phyloP scores from a whole-genome alignment of 2,888 invertebrate species.

The Athalia circularis region DNA sequence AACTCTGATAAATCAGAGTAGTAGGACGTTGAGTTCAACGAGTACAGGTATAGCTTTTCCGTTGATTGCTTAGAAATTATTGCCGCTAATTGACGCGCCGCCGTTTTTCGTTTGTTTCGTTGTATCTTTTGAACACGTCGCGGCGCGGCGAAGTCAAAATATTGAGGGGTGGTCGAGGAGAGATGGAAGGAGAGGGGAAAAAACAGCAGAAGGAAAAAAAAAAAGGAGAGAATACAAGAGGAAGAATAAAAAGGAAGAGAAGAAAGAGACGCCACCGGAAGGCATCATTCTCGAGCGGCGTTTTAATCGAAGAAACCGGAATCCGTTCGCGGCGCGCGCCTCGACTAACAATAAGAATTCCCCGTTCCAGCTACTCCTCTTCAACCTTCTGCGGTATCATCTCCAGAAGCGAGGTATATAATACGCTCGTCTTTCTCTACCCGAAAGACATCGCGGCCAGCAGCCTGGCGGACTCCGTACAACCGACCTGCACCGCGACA shows the following conservation, averaged over 20 bases:
- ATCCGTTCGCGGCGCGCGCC: conserved; percentile 53
- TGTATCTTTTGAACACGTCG: too few species aligned
- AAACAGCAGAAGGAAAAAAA: neutral
- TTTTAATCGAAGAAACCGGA: conserved; percentile 66
- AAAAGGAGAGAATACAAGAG: neutral
- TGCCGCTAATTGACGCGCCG: neutral
- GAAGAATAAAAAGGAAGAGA: conserved; percentile 20
- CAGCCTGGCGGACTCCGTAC: neutral
- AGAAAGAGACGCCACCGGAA: conserved; percentile 69
- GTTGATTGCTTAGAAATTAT: neutral
- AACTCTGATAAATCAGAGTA: too few species aligned
- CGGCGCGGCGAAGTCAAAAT: neutral
- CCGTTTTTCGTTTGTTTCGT: too few species aligned
- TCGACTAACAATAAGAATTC: conserved; percentile 59
- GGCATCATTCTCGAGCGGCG: conserved; percentile 64
- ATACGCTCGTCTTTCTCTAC: neutral
- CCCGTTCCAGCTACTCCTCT: neutral
- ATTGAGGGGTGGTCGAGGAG: neutral
- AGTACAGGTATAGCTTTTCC: too few species aligned
- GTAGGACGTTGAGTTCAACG: too few species aligned
- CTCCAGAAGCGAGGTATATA: too few species aligned
- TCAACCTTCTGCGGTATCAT: too few species aligned
- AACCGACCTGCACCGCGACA: conserved; percentile 35
- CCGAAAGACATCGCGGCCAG: conserved; percentile 4
- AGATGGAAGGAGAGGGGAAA: neutral